Percentiles rank a stretch among this genome's conserved stretches.
Conservation (phyloP, 2,797 vertebrate genomes). For the Crenuchus spilurus region DNA sequence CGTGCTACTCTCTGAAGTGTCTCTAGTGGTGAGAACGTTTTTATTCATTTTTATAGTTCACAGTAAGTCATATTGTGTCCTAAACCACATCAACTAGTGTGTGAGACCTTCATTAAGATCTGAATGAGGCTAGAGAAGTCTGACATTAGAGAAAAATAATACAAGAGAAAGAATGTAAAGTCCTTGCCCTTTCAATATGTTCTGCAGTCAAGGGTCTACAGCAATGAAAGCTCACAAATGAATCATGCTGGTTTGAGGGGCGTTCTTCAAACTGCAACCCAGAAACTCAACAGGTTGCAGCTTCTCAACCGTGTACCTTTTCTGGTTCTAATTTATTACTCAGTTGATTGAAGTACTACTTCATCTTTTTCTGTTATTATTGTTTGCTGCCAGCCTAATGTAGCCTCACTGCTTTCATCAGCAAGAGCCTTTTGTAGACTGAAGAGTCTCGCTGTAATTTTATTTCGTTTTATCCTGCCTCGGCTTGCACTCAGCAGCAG, state of each 20-base stretch:
- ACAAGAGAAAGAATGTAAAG: too few species aligned
- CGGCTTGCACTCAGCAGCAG: neutral
- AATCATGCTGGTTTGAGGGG: neutral
- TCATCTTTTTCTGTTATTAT: neutral
- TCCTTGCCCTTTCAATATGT: too few species aligned
- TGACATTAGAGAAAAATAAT: too few species aligned
- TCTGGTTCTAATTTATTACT: neutral
- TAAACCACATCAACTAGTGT: too few species aligned
- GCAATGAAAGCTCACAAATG: too few species aligned
- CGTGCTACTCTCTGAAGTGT: too few species aligned
- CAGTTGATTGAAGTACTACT: conserved; percentile 10
- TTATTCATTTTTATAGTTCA: too few species aligned
- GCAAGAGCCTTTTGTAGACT: neutral
- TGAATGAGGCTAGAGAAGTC: too few species aligned
- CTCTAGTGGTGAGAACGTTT: too few species aligned
- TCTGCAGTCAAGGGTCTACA: too few species aligned
- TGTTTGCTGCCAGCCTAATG: neutral
- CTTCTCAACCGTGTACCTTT: neutral
- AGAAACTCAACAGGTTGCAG: neutral
- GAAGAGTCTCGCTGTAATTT: conserved; percentile 5
- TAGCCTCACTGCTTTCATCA: conserved; percentile 6
- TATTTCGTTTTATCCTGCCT: conserved; percentile 1
- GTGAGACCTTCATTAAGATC: too few species aligned
- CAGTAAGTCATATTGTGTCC: too few species aligned
- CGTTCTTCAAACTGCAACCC: neutral